Base-by-base conservation (phyloP, 2,888 invertebrate species). In the Tupiocoris notatus region DNA sequence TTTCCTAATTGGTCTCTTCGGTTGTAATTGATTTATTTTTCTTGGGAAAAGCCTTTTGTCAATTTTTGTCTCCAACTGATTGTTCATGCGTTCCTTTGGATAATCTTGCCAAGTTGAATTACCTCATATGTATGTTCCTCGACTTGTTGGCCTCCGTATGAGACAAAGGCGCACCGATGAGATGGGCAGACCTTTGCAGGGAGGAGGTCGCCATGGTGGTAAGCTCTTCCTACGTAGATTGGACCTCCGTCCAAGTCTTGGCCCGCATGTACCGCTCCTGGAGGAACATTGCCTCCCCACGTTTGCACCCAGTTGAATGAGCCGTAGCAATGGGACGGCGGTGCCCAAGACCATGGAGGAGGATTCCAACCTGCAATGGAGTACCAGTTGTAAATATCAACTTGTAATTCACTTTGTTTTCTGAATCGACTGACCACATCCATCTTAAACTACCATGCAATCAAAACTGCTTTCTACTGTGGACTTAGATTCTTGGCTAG, bases 171-270 rank as follows among this genome's bases (percentile, higher is more conserved):
- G 22, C 77, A 70, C 9, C 80, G 78, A 25, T 82, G 82, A 18
- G 70, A 76, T 0, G 82, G 82, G 2, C 81, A 79, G 9, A 83
- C 77, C 78, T 83, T 83, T 20, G 83, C 83, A 1, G 83, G 82
- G 16, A 84, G 71, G 20, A 83, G 79, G 74, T 82, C 83, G 0
- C 82, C 82, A 61, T 83, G 82, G 78, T 83, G 82, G 63, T 80
- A 80, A 1, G 83, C 82, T 58, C 93, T 87, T 0, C 92, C 93
- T 0, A 92, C 90, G 83, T 88, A 93, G 81, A 94, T 91, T 68
- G 88, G 85, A 0, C 87, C 86, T 0, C 93, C 92, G 80, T 92
- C 92, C 16, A 84, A 84, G 81, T 93, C 93, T 0, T 86, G 86
- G 21, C 93, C 93, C 61, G 88, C 90, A 3, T 81, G 81, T 0